Evolutionary conservation across 2,113 vertebrate species (phyloP).

Genomic region (Peromyscus polionotus): DNA sequence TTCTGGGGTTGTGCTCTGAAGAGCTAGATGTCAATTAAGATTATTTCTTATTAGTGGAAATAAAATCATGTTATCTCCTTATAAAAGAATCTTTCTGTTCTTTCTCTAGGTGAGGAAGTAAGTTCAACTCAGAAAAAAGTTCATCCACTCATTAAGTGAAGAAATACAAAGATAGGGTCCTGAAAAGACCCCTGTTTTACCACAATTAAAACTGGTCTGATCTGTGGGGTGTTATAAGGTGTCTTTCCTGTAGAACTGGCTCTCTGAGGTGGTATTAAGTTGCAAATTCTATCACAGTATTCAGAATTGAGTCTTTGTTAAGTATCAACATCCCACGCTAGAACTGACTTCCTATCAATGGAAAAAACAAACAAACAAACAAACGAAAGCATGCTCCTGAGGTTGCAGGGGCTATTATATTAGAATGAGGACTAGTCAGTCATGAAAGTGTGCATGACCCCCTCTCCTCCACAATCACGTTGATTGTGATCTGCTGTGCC

Average conservation of each 20-base stretch:
- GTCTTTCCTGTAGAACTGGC: neutral
- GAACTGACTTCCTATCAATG: neutral
- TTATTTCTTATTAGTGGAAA: conserved; percentile 73
- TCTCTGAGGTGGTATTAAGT: conserved; percentile 1
- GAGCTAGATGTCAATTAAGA: conserved; percentile 71
- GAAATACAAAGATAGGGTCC: conserved; percentile 14
- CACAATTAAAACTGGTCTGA: neutral
- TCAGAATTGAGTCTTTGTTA: conserved; percentile 31
- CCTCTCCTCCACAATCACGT: accelerated
- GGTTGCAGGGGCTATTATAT: accelerated
- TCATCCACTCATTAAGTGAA: conserved; percentile 27
- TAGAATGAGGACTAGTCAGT: accelerated
- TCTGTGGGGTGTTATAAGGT: neutral
- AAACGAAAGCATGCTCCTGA: neutral
- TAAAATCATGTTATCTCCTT: conserved; percentile 60
- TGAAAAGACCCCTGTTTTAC: neutral
- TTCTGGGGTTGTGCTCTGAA: conserved; percentile 57
- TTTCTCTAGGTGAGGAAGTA: neutral
- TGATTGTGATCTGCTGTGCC: neutral
- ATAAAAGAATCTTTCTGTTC: conserved; percentile 67
- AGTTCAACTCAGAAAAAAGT: conserved; percentile 33
- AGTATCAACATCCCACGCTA: neutral
- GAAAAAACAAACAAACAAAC: no score
- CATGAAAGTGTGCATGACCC: no score
- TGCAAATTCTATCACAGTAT: neutral